These are phyloP conservation scores for Peromyscus maniculatus DNA, from an alignment of 2,113 vertebrate genomes.

Conservation along the genomic window DNA sequence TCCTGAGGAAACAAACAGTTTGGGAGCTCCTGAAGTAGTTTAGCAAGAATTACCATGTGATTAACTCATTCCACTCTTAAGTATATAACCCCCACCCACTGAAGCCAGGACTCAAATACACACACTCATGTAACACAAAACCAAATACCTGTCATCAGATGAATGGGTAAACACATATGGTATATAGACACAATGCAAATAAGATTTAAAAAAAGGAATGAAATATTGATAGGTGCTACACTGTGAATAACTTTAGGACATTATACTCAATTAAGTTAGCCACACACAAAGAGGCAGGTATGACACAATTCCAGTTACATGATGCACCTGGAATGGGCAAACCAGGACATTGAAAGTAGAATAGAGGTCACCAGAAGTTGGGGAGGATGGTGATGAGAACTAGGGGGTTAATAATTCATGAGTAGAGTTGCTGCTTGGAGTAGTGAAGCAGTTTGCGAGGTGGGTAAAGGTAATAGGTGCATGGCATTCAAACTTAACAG, in stretches of 20 bases:
- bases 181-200: not conserved
- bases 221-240: not conserved
- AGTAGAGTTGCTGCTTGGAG: not conserved
- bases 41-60: not conserved
- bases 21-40: not conserved
- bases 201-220: not conserved
- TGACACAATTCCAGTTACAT: not conserved
- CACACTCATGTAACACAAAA: not conserved
- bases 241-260: not conserved
- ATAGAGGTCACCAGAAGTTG: not conserved
- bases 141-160: not conserved
- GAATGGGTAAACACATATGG: not conserved
- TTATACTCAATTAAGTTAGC: not conserved
- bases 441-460: not conserved
- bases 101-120: not conserved
- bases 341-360: not conserved
- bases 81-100: rapidly evolving
- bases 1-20: not conserved
- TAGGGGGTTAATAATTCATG: not conserved
- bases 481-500: not conserved
- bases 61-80: not conserved
- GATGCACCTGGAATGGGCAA: not conserved
- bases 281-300: not conserved
- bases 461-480: not conserved
- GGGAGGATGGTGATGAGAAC: too few species aligned